Evolutionary conservation across 2,888 invertebrate species (phyloP).

Genomic region (Rhamnusium bicolor): DNA sequence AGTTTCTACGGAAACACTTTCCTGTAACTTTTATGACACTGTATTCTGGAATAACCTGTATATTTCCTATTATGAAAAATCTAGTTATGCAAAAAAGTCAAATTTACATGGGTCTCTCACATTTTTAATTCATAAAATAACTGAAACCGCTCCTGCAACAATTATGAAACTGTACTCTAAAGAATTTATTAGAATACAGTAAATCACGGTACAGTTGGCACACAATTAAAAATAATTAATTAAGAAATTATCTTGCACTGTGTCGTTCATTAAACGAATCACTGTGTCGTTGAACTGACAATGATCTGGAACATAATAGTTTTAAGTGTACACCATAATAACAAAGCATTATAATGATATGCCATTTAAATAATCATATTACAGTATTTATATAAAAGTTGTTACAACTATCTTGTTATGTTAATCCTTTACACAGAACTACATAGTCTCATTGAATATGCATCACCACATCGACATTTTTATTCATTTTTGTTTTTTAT

Average conservation of each 20-base stretch:
- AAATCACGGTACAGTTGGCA: constrained; percentile 19
- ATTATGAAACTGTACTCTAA: neutral
- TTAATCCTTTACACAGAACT: neutral
- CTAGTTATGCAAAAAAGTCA: neutral
- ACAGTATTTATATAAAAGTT: neutral
- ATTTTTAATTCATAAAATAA: neutral
- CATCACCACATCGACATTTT: too few relatives aligned
- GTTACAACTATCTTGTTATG: neutral
- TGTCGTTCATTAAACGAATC: constrained; percentile 13
- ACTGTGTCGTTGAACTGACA: constrained; percentile 26
- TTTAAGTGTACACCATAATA: neutral
- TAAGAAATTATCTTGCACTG: constrained; percentile 11
- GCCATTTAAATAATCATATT: neutral
- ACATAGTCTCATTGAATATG: neutral
- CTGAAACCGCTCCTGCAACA: neutral
- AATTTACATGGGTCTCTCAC: neutral
- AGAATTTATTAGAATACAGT: constrained; percentile 21
- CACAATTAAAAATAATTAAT: constrained; percentile 21
- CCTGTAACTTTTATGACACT: too few relatives aligned
- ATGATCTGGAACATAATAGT: constrained; percentile 6
- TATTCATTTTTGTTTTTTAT: too few relatives aligned
- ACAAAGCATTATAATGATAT: neutral
- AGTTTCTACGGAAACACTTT: too few relatives aligned
- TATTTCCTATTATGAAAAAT: neutral
- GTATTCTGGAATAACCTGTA: neutral